These are phyloP conservation scores for Hetaerina titia DNA, from an alignment of 2,888 invertebrate species.

Conservation along the genomic window DNA sequence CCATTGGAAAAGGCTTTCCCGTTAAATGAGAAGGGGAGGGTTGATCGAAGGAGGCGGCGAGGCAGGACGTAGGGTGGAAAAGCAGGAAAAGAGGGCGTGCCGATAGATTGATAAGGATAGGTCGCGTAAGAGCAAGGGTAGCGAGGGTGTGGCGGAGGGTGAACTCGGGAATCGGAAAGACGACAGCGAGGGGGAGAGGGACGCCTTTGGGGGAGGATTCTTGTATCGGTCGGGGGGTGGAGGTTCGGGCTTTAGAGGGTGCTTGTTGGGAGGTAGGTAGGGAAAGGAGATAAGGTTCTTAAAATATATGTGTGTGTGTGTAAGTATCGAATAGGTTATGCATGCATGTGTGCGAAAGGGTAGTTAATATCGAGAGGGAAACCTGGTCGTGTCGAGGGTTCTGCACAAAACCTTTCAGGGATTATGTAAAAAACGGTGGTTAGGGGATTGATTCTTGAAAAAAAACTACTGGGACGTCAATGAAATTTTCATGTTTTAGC, in stretches of 20 bases:
- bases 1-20: constrained; percentile 25
- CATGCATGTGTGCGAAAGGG: background rate
- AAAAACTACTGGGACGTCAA: background rate
- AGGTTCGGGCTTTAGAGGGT: no score
- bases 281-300: background rate
- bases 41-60: background rate
- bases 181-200: background rate
- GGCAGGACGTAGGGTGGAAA: background rate
- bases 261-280: background rate
- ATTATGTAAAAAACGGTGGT: background rate
- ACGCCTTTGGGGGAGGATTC: background rate
- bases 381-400: background rate
- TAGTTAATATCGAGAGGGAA: background rate
- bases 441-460: background rate
- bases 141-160: background rate
- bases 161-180: background rate
- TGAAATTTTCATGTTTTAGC: constrained; percentile 14
- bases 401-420: background rate
- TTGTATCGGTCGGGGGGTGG: background rate
- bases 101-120: constrained; percentile 37
- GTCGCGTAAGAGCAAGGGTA: background rate
- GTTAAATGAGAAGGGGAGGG: constrained; percentile 12
- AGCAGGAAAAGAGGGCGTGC: background rate
- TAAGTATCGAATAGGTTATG: no score
- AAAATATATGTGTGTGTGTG: no score